Percentiles rank a stretch among this genome's conserved stretches.
Conservation (phyloP, 2,797 vertebrate genomes). For the Borostomias antarcticus region DNA sequence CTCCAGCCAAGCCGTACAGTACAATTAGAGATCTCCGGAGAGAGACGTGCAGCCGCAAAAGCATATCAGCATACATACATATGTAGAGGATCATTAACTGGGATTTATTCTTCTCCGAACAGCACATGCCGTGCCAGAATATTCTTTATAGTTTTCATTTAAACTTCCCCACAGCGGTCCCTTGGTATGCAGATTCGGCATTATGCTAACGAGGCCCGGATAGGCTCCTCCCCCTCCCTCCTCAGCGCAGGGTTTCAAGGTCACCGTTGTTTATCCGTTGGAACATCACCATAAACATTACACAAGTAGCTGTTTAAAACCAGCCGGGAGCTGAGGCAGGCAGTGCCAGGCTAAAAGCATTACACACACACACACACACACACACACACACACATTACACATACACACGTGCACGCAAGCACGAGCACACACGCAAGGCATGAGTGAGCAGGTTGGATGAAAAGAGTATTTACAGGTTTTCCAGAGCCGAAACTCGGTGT, state of each 20-base stretch:
- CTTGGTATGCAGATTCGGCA: conserved; percentile 58
- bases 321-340: conserved; percentile 1
- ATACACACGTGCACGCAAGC: too few species aligned
- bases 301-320: background rate
- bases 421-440: background rate
- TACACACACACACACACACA: background rate
- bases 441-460: too few species aligned
- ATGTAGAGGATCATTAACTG: conserved; percentile 60
- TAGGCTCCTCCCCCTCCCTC: too few species aligned
- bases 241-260: conserved; percentile 64
- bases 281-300: background rate
- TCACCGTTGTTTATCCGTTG: conserved; percentile 63
- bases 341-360: too few species aligned
- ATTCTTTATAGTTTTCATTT: conserved; percentile 47
- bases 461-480: too few species aligned
- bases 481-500: too few species aligned
- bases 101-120: conserved; percentile 54
- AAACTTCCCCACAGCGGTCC: conserved; percentile 34
- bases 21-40: too few species aligned
- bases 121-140: conserved; percentile 29
- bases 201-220: conserved; percentile 32
- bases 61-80: conserved; percentile 61
- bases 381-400: background rate
- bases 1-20: too few species aligned
- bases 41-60: too few species aligned